These are phyloP conservation scores for Ptilonorhynchus violaceus DNA, from an alignment of 2,113 vertebrate genomes.

Conservation along the genomic window DNA sequence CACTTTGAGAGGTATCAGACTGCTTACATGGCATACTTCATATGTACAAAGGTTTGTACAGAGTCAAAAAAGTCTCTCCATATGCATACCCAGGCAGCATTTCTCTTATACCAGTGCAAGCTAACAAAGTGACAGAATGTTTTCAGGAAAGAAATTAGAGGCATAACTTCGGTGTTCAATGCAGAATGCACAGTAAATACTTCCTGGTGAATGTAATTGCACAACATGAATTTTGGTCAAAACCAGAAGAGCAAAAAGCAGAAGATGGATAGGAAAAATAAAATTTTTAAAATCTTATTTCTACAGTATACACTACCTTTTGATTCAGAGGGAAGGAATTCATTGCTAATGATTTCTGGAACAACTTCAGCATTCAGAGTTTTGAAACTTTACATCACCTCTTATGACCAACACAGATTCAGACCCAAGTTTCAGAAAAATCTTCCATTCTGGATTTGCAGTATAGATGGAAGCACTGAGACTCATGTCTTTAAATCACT, in stretches of 20 bases:
- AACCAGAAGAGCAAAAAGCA: not conserved
- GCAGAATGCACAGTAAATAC: not conserved
- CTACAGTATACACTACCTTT: not conserved
- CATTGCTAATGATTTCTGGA: not conserved
- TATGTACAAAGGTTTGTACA: not conserved
- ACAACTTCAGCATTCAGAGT: not conserved
- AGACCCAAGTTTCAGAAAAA: not conserved
- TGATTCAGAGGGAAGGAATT: not conserved
- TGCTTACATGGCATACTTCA: not conserved
- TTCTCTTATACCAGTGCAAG: not conserved
- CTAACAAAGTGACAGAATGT: not conserved
- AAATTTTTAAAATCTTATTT: not conserved
- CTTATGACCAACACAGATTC: not conserved
- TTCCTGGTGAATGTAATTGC: not conserved
- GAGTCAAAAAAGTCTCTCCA: not conserved
- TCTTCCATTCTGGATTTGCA: not conserved
- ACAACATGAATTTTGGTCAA: not conserved
- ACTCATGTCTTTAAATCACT: not conserved
- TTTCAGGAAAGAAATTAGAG: not conserved
- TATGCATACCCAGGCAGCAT: no score
- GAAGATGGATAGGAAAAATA: not conserved
- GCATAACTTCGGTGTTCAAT: not conserved
- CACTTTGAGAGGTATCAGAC: not conserved
- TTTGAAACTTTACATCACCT: not conserved
- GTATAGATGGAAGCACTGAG: not conserved